phyloP scores from a whole-genome alignment of 2,888 invertebrate species.

The Dasypogon diadema region DNA sequence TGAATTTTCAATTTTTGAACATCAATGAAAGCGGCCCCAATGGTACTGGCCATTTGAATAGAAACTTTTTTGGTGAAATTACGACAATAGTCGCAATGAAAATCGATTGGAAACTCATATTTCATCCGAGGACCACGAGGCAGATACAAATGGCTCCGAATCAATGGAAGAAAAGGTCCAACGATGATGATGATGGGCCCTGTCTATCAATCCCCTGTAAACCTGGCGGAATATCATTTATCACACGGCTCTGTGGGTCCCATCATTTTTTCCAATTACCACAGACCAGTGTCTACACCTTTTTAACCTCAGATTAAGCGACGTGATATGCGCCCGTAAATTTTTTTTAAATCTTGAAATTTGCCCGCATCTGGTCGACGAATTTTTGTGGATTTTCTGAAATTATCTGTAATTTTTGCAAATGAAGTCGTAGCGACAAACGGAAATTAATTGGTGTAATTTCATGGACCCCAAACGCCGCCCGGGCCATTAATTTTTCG shows the following conservation, averaged over 20 bases:
- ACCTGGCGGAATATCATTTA: conserved; percentile 1
- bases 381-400: not conserved
- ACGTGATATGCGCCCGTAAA: not conserved
- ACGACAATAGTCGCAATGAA: conserved; percentile 46
- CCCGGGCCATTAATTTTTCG: too few relatives aligned
- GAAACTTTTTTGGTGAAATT: conserved; percentile 40
- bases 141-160: conserved; percentile 45
- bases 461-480: too few relatives aligned
- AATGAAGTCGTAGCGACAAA: too few relatives aligned
- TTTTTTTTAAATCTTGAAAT: not conserved
- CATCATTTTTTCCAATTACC: conserved; percentile 29
- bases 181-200: conserved; percentile 26
- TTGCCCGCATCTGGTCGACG: not conserved
- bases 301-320: conserved; percentile 3
- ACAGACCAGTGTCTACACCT: conserved; percentile 12
- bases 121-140: conserved; percentile 41
- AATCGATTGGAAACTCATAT: conserved; percentile 51
- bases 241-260: conserved; percentile 1
- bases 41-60: conserved; percentile 7
- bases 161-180: not conserved
- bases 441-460: too few relatives aligned
- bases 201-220: conserved; percentile 4
- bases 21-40: conserved; percentile 14
- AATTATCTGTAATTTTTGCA: not conserved
- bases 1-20: conserved; percentile 20